phyloP scores from a whole-genome alignment of 2,888 invertebrate species.

The Catocala fraxini region DNA sequence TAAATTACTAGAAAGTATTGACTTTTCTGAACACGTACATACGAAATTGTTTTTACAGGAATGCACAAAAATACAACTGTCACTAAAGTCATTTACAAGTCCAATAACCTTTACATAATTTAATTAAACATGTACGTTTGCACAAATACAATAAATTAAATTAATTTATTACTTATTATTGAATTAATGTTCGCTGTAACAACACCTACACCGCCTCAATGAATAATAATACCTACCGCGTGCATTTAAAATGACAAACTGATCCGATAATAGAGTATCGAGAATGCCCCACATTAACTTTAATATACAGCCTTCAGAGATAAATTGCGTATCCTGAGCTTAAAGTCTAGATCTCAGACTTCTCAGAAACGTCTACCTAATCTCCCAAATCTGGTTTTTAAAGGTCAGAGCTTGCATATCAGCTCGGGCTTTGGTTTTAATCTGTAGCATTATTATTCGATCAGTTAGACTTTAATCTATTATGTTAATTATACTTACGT shows the following conservation, averaged over 20 bases:
- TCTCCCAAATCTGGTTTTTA: constrained; percentile 44
- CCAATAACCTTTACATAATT: constrained; percentile 1
- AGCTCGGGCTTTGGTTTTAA: constrained; percentile 34
- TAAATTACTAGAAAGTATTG: too few relatives aligned
- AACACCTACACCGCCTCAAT: constrained; percentile 11
- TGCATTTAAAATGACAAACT: constrained; percentile 13
- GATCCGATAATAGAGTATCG: constrained; percentile 25
- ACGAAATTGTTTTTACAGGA: not conserved
- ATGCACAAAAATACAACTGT: not conserved
- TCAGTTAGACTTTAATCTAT: too few relatives aligned
- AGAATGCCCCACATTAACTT: constrained; percentile 14
- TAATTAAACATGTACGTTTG: constrained; percentile 8
- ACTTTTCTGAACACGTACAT: too few relatives aligned
- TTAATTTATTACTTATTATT: constrained; percentile 28
- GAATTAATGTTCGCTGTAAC: constrained; percentile 15
- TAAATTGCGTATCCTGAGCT: constrained; percentile 43
- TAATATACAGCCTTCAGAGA: constrained; percentile 33
- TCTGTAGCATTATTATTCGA: constrained; percentile 9
- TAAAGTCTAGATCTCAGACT: constrained; percentile 52
- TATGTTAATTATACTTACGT: too few relatives aligned
- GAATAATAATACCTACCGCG: constrained; percentile 26
- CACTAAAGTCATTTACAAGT: not conserved
- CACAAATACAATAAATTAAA: constrained; percentile 18
- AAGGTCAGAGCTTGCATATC: constrained; percentile 39
- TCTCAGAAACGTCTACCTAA: constrained; percentile 57